phyloP scores from a whole-genome alignment of 2,113 vertebrate genomes.

The Macroglossus sobrinus region DNA sequence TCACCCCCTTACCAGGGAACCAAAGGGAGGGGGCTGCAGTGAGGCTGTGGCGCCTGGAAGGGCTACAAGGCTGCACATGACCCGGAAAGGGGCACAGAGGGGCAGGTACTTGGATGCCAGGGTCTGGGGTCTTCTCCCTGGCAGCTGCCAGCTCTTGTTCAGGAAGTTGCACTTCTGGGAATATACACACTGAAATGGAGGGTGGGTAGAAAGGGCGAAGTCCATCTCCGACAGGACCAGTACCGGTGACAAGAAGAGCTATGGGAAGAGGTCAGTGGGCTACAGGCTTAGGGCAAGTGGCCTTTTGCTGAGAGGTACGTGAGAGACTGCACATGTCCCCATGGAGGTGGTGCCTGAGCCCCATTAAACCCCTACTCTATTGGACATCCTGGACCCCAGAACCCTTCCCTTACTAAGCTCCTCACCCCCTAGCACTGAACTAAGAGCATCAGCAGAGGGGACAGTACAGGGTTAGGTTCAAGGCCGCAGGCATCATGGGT shows the following conservation, averaged over 20 bases:
- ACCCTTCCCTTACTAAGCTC: constrained; percentile 81
- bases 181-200: not conserved
- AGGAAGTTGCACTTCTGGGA: constrained; percentile 89
- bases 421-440: constrained; percentile 85
- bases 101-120: fast-evolving
- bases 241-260: constrained; percentile 87
- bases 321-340: not conserved
- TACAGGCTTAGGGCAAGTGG: not conserved
- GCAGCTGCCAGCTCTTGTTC: constrained; percentile 88
- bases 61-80: not conserved
- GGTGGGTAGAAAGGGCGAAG: constrained; percentile 79
- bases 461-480: not conserved
- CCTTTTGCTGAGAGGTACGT: not conserved
- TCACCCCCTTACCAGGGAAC: not conserved
- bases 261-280: constrained; percentile 62
- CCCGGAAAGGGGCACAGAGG: not conserved
- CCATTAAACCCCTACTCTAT: not conserved
- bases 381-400: not conserved
- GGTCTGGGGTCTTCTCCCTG: constrained; percentile 74
- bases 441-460: constrained; percentile 59
- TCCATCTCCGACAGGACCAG: constrained; percentile 85
- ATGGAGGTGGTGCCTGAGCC: not conserved
- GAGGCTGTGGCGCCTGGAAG: not conserved
- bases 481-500: not conserved
- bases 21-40: not conserved